These are phyloP conservation scores for Chydorus sphaericus DNA, from an alignment of 2,888 invertebrate species.

Conservation along the genomic window DNA sequence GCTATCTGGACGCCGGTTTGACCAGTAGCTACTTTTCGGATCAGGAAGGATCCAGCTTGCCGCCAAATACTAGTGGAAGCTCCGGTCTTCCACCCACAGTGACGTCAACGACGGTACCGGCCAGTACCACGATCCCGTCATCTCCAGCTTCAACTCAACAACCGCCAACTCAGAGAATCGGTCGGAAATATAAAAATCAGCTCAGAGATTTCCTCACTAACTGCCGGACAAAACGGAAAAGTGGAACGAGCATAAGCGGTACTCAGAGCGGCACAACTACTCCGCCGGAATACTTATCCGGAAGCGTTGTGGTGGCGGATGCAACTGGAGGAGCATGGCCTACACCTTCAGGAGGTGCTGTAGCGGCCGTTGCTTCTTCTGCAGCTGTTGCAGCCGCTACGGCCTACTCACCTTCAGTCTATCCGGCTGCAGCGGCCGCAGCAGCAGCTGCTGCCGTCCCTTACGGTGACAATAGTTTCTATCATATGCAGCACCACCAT, in stretches of 20 bases:
- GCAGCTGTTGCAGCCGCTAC: constrained; percentile 16
- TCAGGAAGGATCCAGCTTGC: constrained; percentile 48
- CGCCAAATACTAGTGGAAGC: no score
- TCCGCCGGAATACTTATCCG: constrained; percentile 19
- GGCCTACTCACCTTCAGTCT: constrained; percentile 12
- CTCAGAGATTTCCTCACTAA: constrained; percentile 82
- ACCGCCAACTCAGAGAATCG: constrained; percentile 49
- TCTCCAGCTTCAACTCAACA: constrained; percentile 9
- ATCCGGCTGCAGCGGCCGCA: constrained; percentile 23
- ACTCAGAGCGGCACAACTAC: constrained; percentile 11
- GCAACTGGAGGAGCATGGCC: not conserved
- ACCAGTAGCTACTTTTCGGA: constrained; percentile 83
- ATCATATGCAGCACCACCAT: constrained; percentile 51
- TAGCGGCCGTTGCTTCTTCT: constrained; percentile 5
- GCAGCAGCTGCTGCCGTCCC: constrained; percentile 27
- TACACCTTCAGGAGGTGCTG: constrained; percentile 14
- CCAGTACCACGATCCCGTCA: constrained; percentile 20
- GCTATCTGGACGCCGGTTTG: constrained; percentile 85
- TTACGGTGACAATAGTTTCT: constrained; percentile 19
- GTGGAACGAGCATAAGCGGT: not conserved
- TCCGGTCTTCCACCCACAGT: constrained; percentile 24
- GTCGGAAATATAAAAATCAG: constrained; percentile 84
- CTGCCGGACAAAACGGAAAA: constrained; percentile 59
- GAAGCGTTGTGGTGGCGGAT: not conserved
- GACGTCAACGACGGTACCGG: constrained; percentile 22